Conservation (phyloP, 2,113 vertebrate species). For the Mastomys natalensis region DNA sequence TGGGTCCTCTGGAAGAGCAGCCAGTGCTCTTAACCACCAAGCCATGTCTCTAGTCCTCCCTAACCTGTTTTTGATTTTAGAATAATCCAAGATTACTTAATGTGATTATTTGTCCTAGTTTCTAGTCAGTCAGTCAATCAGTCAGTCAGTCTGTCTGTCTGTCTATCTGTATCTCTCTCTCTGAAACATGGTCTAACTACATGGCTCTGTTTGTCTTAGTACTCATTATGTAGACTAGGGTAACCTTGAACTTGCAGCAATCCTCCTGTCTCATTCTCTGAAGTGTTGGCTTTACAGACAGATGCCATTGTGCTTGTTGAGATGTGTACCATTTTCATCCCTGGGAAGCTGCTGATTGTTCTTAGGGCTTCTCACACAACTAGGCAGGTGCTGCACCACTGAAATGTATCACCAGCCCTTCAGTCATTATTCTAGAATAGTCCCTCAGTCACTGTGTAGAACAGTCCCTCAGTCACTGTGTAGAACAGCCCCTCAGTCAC, state of each 20-base stretch:
- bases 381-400: not conserved
- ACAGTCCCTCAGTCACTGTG: not conserved
- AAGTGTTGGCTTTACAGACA: not conserved
- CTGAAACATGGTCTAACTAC: not conserved
- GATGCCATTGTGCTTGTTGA: not conserved
- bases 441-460: not conserved
- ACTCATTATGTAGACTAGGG: not conserved
- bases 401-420: not conserved
- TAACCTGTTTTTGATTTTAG: not conserved
- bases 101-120: not conserved
- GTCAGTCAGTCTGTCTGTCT: too few relatives aligned
- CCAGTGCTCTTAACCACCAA: not conserved
- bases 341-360: not conserved
- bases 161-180: not conserved
- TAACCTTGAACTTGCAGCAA: too few relatives aligned
- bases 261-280: not conserved
- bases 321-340: not conserved
- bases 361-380: not conserved
- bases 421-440: not conserved
- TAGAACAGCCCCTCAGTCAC: not conserved
- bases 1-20: not conserved
- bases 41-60: not conserved
- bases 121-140: not conserved
- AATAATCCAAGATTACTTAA: not conserved
- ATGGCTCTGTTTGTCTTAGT: not conserved